Evolutionary conservation across 2,888 invertebrate species (phyloP), one percentile per base, ranked within the genome.

Genomic region (Harmothoe impar): DNA sequence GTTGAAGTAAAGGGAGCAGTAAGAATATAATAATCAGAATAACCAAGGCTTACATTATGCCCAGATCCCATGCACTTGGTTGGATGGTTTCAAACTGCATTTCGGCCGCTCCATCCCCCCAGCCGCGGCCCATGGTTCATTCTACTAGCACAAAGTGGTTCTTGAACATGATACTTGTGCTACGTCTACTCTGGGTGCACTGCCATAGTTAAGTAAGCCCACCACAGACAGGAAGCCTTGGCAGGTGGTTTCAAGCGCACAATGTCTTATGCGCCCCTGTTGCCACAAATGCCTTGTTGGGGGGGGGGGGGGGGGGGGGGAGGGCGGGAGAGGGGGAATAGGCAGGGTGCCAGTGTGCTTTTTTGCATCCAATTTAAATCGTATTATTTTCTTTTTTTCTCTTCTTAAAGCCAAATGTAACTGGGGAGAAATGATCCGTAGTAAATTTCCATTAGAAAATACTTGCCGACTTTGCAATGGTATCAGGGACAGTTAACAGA

Each of bases 241-340:
- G 54, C 29, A 29, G 56, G 86, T 86, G 86, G n/a, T 31, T 86
- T 54, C 54, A 86, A 56, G 86, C 86, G 86, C 86, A 86, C 52
- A 86, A 25, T 54, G 29, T 51, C 15, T 54, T 86, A 84, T 86
- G 86, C 86, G 86, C 86, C 86, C 86, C 86, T 33, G 89, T 90
- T 81, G 81, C 77, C 52, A 90, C 90, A 90, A 90, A 90, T 90
- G 90, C 90, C 90, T 90, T 90, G 72, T 51, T 90, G 29, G 90
- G 90, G 90, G 62, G 52, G 68, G 25, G 0, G 25, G 25, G 54
- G 25, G 88, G 88, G n/a, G n/a, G 5, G 10, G 20, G 35, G 5
- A 43, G 23, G 25, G n/a, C 25, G 43, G 85, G 85, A 3, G 12
- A 51, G 12, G 12, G 31, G 15, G 29, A 12, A 25, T 31, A 33